A percentile compares a stretch with the other conserved stretches of the same genome.
Conservation (phyloP, 2,113 vertebrate species). For the Eubucco bourcierii region DNA sequence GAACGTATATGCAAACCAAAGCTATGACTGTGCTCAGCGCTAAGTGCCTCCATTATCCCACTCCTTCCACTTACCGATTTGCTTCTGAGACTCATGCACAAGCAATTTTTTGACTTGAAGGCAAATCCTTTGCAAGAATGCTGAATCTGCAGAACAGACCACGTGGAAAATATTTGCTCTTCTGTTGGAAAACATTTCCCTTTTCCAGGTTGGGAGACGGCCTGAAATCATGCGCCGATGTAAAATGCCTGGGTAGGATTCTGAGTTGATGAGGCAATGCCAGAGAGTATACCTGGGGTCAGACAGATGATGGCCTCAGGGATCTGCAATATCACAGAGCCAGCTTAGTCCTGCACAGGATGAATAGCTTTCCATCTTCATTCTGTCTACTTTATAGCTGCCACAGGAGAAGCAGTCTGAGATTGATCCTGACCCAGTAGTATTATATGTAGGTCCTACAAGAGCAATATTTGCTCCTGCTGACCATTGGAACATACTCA, state of each 20-base stretch:
- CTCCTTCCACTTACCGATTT: conserved; percentile 29
- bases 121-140: neutral
- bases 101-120: conserved; percentile 12
- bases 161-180: conserved; percentile 38
- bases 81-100: neutral
- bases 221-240: neutral
- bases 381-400: conserved; percentile 41
- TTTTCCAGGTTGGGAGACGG: neutral
- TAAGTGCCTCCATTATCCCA: conserved; percentile 15
- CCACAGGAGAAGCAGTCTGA: neutral
- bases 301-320: neutral
- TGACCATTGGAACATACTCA: neutral
- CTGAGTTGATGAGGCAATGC: neutral
- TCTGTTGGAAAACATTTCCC: neutral
- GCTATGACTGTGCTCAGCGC: neutral
- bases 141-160: conserved; percentile 9
- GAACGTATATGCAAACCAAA: conserved; percentile 43
- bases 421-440: conserved; percentile 34
- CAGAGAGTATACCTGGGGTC: neutral
- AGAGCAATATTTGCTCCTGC: conserved; percentile 6
- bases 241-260: neutral
- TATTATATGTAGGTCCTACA: neutral
- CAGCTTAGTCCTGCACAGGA: neutral
- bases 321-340: neutral
- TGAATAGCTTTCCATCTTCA: conserved; percentile 37